A percentile compares a stretch with the other conserved stretches of the same genome.
These are phyloP conservation scores for Tiaroga cobitis DNA, from an alignment of 2,797 vertebrate species.

Conservation along the genomic window DNA sequence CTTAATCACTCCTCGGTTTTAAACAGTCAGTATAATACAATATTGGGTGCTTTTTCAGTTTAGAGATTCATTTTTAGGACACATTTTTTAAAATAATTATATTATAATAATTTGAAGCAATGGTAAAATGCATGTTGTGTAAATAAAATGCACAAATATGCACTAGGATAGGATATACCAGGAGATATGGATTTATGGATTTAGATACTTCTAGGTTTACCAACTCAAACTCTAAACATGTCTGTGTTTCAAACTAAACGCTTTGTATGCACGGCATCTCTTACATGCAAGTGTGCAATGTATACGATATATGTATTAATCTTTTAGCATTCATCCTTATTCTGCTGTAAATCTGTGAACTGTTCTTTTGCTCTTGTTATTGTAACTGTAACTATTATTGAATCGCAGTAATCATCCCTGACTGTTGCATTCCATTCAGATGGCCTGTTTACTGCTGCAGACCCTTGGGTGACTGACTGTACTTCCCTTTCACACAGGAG, in stretches of 20 bases:
- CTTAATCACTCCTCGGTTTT: not conserved
- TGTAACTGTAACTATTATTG: conserved; percentile 30
- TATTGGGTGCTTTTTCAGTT: not conserved
- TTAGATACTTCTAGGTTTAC: not conserved
- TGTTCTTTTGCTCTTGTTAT: conserved; percentile 9
- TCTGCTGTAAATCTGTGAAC: not conserved
- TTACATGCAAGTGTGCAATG: not conserved
- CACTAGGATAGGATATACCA: too few species aligned
- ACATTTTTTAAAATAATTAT: not conserved
- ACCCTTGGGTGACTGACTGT: conserved; percentile 50
- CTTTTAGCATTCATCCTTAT: not conserved
- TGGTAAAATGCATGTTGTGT: not conserved
- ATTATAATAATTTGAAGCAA: not conserved
- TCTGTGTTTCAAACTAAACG: not conserved
- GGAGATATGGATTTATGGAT: not conserved
- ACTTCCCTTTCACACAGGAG: conserved; percentile 52
- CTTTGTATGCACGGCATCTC: not conserved
- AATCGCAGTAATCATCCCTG: conserved; percentile 19
- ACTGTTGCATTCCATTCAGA: conserved; percentile 56
- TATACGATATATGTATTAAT: not conserved
- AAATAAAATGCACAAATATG: not conserved
- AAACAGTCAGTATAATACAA: not conserved
- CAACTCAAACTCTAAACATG: not conserved
- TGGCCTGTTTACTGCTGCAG: conserved; percentile 58
- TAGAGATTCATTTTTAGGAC: not conserved